Base-by-base conservation (phyloP, 2,113 vertebrate species). In the Rhadina sibilatrix region DNA sequence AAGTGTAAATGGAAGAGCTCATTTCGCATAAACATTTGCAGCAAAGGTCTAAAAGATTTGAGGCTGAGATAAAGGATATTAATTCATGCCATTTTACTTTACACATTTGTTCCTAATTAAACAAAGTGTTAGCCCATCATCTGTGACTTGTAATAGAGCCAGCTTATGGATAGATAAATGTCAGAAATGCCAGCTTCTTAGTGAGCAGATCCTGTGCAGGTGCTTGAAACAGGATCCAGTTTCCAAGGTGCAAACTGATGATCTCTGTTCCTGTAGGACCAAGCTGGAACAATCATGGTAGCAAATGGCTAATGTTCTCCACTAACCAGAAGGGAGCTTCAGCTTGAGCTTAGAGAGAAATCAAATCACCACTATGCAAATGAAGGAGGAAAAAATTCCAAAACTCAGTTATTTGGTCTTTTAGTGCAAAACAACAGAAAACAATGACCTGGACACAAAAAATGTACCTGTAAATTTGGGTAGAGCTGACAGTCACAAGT, bases 311-410 rank as follows among this genome's bases (percentile, higher is more conserved):
- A 64, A 60, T 0, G 0, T 52, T 24, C 4, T 52, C 44, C 12
- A 8, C 24, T 90, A 38, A 40, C 5, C 21, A 59, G 74, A 66
- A 49, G 11, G 6, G 25, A 89, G 30, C 40, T 84, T 78, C 47
- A 5, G 1, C 61, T 16, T 50, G 31, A 35, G 31, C 13, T 59
- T 10, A 0, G 38, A 75, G n/a, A 78, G 9, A 17, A 57, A 38
- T 28, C 5, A 54, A 54, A 76, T 64, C 27, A 30, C 19, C 37
- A 46, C n/a, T 28, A 28, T 30, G 27, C 27, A 82, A 75, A 78
- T 21, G 33, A 65, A 90, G 17, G 85, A 59, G 14, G 6, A 28
- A 40, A 69, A 5, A 0, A 0, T 1, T 4, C 13, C 27, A 35
- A 35, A 33, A 60, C 10, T 74, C 46, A 38, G 5, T 50, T 83